Percentiles rank a stretch among this genome's conserved stretches.
Conservation (phyloP, 1,140 invertebrate species). For the Globodera rostochiensis region DNA sequence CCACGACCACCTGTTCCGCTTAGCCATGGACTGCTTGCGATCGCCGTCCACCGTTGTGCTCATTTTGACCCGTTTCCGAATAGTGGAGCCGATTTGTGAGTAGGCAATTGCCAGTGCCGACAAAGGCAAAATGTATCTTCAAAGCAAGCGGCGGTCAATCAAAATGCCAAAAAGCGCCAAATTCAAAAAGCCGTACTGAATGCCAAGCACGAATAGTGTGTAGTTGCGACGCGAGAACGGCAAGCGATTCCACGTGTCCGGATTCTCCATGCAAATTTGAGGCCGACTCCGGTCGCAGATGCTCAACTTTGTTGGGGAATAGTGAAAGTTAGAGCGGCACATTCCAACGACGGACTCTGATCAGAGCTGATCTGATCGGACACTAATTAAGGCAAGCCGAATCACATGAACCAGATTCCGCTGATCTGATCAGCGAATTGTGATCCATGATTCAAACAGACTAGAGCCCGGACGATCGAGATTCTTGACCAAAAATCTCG, state of each 20-base stretch:
- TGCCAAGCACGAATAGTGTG: slow-evolving; percentile 58
- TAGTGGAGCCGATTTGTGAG: slow-evolving; percentile 63
- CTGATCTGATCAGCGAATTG: too few species aligned
- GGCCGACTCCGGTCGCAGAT: slow-evolving; percentile 52
- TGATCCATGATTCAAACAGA: too few species aligned
- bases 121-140: slow-evolving; percentile 56
- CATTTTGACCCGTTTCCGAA: slow-evolving; percentile 54
- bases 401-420: too few species aligned
- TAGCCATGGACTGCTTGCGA: slow-evolving; percentile 40
- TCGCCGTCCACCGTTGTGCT: slow-evolving; percentile 51
- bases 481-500: too few species aligned
- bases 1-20: slow-evolving; percentile 37
- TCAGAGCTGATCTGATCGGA: too few species aligned
- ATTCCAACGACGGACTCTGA: not conserved
- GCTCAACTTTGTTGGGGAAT: slow-evolving; percentile 36
- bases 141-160: not conserved
- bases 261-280: slow-evolving; percentile 58
- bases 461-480: too few species aligned
- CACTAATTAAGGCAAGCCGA: too few species aligned
- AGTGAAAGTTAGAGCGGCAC: too few species aligned
- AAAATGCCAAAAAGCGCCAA: not conserved
- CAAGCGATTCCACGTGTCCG: slow-evolving; percentile 51
- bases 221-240: slow-evolving; percentile 59
- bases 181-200: slow-evolving; percentile 46
- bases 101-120: slow-evolving; percentile 59